Base-by-base conservation (phyloP, 2,888 invertebrate species). In the Magallana nippona region DNA sequence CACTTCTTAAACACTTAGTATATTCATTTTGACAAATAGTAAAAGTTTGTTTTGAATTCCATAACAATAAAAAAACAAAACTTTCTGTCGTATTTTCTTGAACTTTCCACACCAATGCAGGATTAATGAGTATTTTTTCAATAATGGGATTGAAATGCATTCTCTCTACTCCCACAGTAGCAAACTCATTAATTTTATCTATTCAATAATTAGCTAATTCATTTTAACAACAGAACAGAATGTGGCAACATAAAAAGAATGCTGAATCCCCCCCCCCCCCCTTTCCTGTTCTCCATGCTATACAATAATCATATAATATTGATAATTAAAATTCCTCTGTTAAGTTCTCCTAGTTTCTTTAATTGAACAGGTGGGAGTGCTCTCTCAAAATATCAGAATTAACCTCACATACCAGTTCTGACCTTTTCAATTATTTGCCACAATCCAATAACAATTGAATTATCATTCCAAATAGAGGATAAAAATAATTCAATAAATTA, bases 401-500 rank as follows among this genome's bases (percentile, higher is more conserved):
- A 71, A 71, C 71, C 71, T 11, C 32, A 32, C 71, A 71, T 27
- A 27, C 27, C 71, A 71, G 27, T 27, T 63, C 27, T 63, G 63
- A 63, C 19, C 19, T 63, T 60, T 63, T 63, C 63, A 63, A 11
- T 22, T 44, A 44, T 44, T 13, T 71, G 27, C 13, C 2, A 19
- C 32, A 71, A 71, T 71, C 71, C 71, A 71, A 27, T 13, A 71
- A 27, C 71, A 10, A 27, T 27, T 71, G 71, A 22, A 27, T 71
- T 71, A 71, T 27, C 32, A 13, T 27, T 71, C 22, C 32, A 71
- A 27, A 71, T 27, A 32, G 32, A 8, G 71, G 27, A 71, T 71
- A 15, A 71, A 71, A 79, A 79, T 79, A 79, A 79, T n/a, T 79
- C 79, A 10, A n/a, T 10, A n/a, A 63, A 3, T 79, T n/a, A 55